A percentile compares a stretch with the other conserved stretches of the same genome.
These are phyloP conservation scores for Camelus dromedarius DNA, from an alignment of 2,113 vertebrate species.

Conservation along the genomic window DNA sequence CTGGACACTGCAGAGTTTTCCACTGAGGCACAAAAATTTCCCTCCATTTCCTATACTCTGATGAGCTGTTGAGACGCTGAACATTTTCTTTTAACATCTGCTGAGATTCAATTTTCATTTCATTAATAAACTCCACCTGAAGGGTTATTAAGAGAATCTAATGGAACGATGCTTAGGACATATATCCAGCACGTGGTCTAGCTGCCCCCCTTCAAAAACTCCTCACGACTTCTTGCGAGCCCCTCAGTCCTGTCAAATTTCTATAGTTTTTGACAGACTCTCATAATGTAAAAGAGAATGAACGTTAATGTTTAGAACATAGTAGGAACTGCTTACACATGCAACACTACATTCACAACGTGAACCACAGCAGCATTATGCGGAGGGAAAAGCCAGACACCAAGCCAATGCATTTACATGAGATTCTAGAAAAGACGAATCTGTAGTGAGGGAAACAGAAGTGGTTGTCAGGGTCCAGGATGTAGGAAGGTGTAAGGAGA, in stretches of 20 bases:
- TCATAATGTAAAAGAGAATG: background rate
- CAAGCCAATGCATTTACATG: background rate
- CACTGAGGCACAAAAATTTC: background rate
- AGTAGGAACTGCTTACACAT: background rate
- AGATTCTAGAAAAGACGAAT: background rate
- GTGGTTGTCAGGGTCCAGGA: background rate
- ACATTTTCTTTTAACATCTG: background rate
- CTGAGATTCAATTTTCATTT: background rate
- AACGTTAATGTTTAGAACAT: background rate
- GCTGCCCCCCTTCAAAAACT: background rate
- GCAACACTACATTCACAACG: background rate
- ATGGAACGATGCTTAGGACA: background rate
- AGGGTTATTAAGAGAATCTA: background rate
- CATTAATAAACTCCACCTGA: background rate
- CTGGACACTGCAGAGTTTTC: background rate
- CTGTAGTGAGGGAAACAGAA: background rate
- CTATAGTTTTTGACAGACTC: background rate
- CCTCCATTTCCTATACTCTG: background rate
- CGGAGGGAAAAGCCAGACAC: background rate
- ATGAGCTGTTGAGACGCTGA: background rate
- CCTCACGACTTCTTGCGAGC: background rate
- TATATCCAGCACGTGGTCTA: fast-evolving
- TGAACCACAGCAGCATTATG: background rate
- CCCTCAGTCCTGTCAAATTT: background rate
- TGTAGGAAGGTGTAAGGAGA: fast-evolving